Evolutionary conservation across 2,888 invertebrate genomes (phyloP), one percentile per base, ranked within the genome.

Genomic region (Synanthedon andrenaeformis): DNA sequence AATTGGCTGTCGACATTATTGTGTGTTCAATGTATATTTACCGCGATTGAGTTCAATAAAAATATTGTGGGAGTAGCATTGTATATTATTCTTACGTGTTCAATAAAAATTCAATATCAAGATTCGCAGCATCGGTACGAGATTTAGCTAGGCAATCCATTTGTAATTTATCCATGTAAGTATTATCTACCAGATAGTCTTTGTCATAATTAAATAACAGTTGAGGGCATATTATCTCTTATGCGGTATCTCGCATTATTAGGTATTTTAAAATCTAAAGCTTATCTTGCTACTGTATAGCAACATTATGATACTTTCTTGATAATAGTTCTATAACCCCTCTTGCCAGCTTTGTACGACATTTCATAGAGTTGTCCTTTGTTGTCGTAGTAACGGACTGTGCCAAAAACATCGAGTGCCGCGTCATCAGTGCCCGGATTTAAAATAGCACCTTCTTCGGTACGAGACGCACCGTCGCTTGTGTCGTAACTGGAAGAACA

Each of bases 401-500:
- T 73, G 1, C 88, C 88, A 0, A 76, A 67, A 3, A 88, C 86
- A 23, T 82, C 75, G 0, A 88, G 65, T 0, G 85, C 79, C 0
- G 75, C 77, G 8, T 85, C 76, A 6, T 79, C 72, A 3, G 80
- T 82, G 1, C 83, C 87, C 2, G 69, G 73, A 54, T 82, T 75
- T 41, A 74, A 58, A 35, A 85, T 80, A 1, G 64, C 72, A 1
- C 87, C 87, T 54, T 80, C 64, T 63, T 90, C 90, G 17, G 87
- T 77, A n/a, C 90, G 74, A 0, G 89, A 84, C 3, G 88, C 84
- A 0, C 90, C 90, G 60, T 90, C 89, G 53, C 82, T 88, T 11
- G 82, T 74, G 59, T 89, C 81, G 59, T 87, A 89, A 59, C 89
- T 89, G 76, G 48, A 66, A 60, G 28, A 11, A 50, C 14, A 35